Evolutionary conservation across 2,113 vertebrate genomes (phyloP).

Genomic region (Clarias batrachus): DNA sequence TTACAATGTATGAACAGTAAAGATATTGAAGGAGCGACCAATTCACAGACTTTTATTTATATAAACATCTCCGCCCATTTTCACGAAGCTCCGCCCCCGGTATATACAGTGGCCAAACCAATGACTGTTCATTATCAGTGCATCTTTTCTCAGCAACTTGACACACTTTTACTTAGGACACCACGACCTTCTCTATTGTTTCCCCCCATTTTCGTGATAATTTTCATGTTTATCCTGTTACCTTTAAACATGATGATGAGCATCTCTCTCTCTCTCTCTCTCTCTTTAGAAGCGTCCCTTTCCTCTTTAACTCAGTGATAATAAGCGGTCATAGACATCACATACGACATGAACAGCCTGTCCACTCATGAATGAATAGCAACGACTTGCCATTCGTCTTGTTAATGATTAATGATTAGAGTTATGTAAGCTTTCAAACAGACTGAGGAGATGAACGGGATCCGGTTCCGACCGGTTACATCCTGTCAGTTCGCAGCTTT

Average conservation of each 20-base stretch:
- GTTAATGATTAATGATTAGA: background rate
- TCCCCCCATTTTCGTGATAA: no score
- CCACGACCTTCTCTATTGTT: no score
- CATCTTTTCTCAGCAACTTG: no score
- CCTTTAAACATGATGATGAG: background rate
- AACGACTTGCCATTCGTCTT: background rate
- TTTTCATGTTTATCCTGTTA: no score
- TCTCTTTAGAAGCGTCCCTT: background rate
- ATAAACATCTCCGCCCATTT: no score
- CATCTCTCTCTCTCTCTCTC: background rate
- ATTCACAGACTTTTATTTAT: no score
- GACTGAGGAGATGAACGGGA: slow-evolving; percentile 16
- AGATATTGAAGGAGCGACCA: no score
- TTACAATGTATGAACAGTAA: no score
- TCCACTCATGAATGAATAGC: background rate
- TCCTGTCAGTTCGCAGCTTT: slow-evolving; percentile 47
- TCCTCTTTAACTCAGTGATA: background rate
- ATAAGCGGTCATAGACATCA: background rate
- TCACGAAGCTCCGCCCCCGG: no score
- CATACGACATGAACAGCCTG: background rate
- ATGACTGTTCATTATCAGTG: no score
- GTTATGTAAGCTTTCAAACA: background rate
- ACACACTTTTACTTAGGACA: no score
- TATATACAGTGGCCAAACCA: no score
- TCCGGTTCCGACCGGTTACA: slow-evolving; percentile 63